Evolutionary conservation across 2,888 invertebrate species (phyloP), one percentile per base, ranked within the genome.

Genomic region (Nomada ferruginata): DNA sequence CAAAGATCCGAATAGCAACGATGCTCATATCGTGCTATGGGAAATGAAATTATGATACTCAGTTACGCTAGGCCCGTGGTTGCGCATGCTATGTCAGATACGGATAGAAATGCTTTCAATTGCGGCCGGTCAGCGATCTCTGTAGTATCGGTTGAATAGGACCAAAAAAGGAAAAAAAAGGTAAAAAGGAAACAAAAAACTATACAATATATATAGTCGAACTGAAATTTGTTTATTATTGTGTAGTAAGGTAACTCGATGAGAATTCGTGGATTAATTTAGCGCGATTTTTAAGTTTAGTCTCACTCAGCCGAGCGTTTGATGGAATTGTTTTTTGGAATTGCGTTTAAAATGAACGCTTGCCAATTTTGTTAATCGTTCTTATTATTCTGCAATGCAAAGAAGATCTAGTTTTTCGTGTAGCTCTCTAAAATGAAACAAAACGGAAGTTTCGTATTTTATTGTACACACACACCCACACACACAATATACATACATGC

Each of bases 1-100:
- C 57, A 95, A 95, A 65, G 96, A 96, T 82, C 96, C 96, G 64
- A 97, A 97, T 93, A 96, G 96, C 83, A 97, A 96, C 91, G 97
- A 98, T 95, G 98, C 98, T 20, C 97, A 98, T 94, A 96, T 98
- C 90, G 96, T 98, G 83, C 95, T 98, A 66, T 98, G 98, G 98
- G 98, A 98, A 94, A 96, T 97, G 94, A 97, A 97, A 92, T 95
- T 96, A 95, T 96, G 95, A 96, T 94, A 83, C 85, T 85, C 76
- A 70, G 69, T 86, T 76, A 63, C 44, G 29, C 60, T 87, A 84
- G 85, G 73, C 42, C 60, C 66, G 36, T 68, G 75, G 72, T 83
- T 83, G 47, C 74, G 55, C 68, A 72, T 76, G 53, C 65, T 68
- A 57, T 18, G 63, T 83, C 82, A 65, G 61, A 47, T 80, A 83